Evolutionary conservation across 2,888 invertebrate genomes (phyloP).

Genomic region (Tortricodes alternella): DNA sequence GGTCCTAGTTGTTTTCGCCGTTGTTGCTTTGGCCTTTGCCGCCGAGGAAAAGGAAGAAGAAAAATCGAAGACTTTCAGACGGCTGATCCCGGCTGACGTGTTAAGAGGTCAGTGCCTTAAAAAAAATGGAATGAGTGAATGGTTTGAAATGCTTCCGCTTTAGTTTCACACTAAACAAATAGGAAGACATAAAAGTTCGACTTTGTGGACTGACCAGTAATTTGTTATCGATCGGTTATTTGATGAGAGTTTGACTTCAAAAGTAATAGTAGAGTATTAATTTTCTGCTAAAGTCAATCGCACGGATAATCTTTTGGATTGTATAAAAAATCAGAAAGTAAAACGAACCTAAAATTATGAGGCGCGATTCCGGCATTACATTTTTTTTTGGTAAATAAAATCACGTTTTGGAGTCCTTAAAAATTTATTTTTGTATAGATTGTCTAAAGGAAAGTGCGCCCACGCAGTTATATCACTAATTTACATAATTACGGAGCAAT

Average conservation of each 20-base stretch:
- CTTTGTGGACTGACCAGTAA: too few relatives aligned
- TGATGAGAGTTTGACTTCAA: too few relatives aligned
- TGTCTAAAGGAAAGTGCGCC: slow-evolving; percentile 1
- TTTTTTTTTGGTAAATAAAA: background rate
- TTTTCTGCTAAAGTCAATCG: too few relatives aligned
- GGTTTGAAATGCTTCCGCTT: background rate
- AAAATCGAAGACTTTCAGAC: slow-evolving; percentile 88
- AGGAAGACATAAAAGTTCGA: background rate
- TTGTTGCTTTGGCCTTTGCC: slow-evolving; percentile 80
- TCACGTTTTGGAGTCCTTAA: background rate
- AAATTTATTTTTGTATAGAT: background rate
- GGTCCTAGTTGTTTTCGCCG: slow-evolving; percentile 75
- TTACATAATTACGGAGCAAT: slow-evolving; percentile 3
- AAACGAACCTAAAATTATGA: too few relatives aligned
- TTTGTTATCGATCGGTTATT: too few relatives aligned
- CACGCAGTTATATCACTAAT: background rate
- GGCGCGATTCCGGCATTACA: too few relatives aligned
- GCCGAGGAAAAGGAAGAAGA: slow-evolving; percentile 81
- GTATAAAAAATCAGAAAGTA: too few relatives aligned
- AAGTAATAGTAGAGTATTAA: too few relatives aligned
- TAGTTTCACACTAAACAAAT: too few relatives aligned
- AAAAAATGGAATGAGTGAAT: background rate
- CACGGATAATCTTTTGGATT: too few relatives aligned
- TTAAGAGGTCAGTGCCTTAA: slow-evolving; percentile 88
- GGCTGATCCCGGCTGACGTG: slow-evolving; percentile 94